These are phyloP conservation scores for Lagodon rhomboides DNA, from an alignment of 2,797 vertebrate genomes.

Conservation along the genomic window DNA sequence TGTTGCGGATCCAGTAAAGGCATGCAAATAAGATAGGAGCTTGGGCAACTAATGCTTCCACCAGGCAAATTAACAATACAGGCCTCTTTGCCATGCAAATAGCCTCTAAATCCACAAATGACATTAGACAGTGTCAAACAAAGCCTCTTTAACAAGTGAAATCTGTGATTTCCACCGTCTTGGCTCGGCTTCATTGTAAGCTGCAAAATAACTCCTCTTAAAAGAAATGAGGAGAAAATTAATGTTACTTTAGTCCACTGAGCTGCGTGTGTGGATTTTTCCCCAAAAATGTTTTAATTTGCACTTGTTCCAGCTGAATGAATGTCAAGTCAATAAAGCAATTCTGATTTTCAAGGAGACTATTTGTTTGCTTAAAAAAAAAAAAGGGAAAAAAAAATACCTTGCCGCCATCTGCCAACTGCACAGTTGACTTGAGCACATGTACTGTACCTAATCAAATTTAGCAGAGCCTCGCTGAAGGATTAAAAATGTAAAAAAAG, in stretches of 20 bases:
- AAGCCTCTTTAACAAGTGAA: slow-evolving; percentile 81
- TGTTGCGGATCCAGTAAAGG: slow-evolving; percentile 72
- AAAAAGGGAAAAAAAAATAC: slow-evolving; percentile 80
- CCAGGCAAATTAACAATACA: slow-evolving; percentile 80
- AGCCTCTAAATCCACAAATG: slow-evolving; percentile 82
- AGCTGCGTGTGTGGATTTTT: slow-evolving; percentile 37
- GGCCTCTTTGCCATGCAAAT: slow-evolving; percentile 81
- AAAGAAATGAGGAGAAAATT: slow-evolving; percentile 47
- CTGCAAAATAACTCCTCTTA: slow-evolving; percentile 42
- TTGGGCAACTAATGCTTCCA: slow-evolving; percentile 76
- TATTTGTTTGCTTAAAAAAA: slow-evolving; percentile 71
- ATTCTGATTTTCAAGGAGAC: slow-evolving; percentile 83
- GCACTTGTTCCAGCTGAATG: slow-evolving; percentile 77
- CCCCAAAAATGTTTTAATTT: slow-evolving; percentile 67
- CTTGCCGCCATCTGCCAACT: slow-evolving; percentile 89
- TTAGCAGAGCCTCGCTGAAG: slow-evolving; percentile 91
- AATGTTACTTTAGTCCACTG: slow-evolving; percentile 42
- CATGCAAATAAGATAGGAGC: slow-evolving; percentile 80
- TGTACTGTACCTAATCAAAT: slow-evolving; percentile 96
- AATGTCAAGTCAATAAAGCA: slow-evolving; percentile 80
- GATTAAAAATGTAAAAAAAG: slow-evolving; percentile 88
- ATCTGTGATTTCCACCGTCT: slow-evolving; percentile 62
- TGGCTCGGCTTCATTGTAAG: slow-evolving; percentile 54
- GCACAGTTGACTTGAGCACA: slow-evolving; percentile 92
- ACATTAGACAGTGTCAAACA: slow-evolving; percentile 80